Base-by-base conservation (phyloP, 2,888 invertebrate species). In the Drosophila mayaguana region DNA sequence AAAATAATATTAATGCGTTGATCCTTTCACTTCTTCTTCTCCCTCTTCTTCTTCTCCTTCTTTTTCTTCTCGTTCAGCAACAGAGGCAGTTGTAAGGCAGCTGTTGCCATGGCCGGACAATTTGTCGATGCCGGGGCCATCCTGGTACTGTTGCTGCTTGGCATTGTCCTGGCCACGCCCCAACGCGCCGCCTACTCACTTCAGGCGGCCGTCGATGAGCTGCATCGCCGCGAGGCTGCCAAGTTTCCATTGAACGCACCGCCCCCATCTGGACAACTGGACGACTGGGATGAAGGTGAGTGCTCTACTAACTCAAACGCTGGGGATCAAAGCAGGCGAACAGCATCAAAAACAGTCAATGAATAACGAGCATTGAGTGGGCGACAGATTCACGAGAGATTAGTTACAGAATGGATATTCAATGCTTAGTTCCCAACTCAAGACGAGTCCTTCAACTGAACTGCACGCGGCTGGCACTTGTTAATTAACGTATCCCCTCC, bases 281-380 rank as follows among this genome's bases (percentile, higher is more conserved):
- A 92, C 60, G 92, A 92, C 75, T 92, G 92, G 92, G 92, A 92
- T 65, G 92, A 92, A 78, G 92, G 92, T 93, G 81, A 90, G 90
- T 86, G 43, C 55, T n/a, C 7, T 9, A 32, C 3, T 1, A 9
- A n/a, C 11, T 8, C 9, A 38, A 25, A 6, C 0, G 14, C 1
- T 1, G 14, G 14, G 4, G 14, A 28, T 36, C 53, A 36, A 38
- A 54, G 54, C 54, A 22, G 53, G 14, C 2, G 7, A 22, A 4
- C 42, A 16, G 22, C 36, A 11, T 20, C 16, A 11, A 20, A 28
- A 8, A n/a, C 16, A 48, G 28, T 42, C 32, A 11, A 48, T 14
- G 7, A 18, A 36, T 20, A 28, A n/a, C 48, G 25, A 48, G 38
- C 38, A 45, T 53, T 40, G 22, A 50, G 9, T 43, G 28, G 50